Evolutionary conservation across 2,113 vertebrate genomes (phyloP), one percentile per base, ranked within the genome.

Genomic region (Spilogale gracilis): DNA sequence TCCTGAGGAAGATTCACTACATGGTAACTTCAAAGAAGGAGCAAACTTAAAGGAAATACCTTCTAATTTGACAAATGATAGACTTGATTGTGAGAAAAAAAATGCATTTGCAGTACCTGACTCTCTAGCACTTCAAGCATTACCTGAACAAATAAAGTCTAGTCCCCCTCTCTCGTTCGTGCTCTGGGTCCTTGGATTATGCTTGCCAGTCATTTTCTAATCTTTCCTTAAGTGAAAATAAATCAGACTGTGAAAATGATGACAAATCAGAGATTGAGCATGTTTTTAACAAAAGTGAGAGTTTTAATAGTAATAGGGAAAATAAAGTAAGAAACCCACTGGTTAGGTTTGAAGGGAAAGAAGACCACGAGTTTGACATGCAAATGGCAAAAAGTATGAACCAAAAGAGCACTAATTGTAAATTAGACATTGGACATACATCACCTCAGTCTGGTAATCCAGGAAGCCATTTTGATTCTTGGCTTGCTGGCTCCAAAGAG

Each of bases 111-210:
- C 65, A 87, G 69, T 63, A 43, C 17, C 0, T 78, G 23, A 93
- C 52, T 50, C 12, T 95, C 27, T 0, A 80, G n/a, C 50, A 52
- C 43, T 98, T 12, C 97, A 98, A 30, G 92, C 98, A 87, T 98
- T 99, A n/a, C 97, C 97, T 48, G 98, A 98, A 97, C 99, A 98
- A 97, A 98, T 98, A 94, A 98, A 99, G 97, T 98, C 98, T 43
- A 98, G 98, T 89, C 97, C 95, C 20, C 38, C 95, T 91, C 0
- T 82, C 20, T 74, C n/a, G 14, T 81, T 79, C 63, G 10, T 63
- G 48, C 60, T 93, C 25, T 60, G 45, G 21, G 90, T 60, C 43
- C 65, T 9, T 0, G 25, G 73, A 91, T n/a, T 56, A 85, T 48
- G 2, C 38, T 67, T 78, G 76, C 83, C 52, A 60, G 45, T 97